Conservation (phyloP, 2,113 vertebrate genomes). For the Alligator mississippiensis region DNA sequence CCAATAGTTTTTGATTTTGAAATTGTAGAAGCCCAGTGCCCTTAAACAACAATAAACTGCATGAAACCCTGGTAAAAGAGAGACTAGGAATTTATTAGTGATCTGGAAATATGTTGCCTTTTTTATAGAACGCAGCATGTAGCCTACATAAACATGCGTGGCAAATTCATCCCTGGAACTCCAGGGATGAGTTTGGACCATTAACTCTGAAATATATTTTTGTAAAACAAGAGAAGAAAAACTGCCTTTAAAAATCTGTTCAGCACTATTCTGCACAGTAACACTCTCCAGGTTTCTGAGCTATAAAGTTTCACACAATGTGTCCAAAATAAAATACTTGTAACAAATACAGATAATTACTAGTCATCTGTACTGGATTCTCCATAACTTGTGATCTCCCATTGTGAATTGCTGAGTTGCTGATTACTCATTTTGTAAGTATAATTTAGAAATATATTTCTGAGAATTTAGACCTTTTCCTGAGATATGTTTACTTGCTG, state of each 20-base stretch:
- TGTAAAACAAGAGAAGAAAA: background rate
- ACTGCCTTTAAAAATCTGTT: background rate
- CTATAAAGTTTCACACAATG: background rate
- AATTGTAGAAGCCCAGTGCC: background rate
- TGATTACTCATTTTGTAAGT: background rate
- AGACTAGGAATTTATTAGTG: too few species aligned
- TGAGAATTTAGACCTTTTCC: background rate
- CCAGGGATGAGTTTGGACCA: background rate
- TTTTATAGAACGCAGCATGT: background rate
- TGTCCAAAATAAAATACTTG: background rate
- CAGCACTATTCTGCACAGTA: background rate
- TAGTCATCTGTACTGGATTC: background rate
- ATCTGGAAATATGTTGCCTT: background rate
- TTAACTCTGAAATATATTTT: background rate
- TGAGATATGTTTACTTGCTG: background rate
- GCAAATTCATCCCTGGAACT: background rate
- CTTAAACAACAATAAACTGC: rapidly evolving
- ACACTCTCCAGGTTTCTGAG: background rate
- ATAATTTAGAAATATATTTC: background rate
- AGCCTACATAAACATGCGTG: background rate
- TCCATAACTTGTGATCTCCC: background rate
- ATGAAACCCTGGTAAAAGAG: background rate
- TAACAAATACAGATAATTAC: background rate
- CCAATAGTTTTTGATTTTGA: background rate
- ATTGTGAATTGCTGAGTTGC: background rate